Evolutionary conservation across 2,797 vertebrate genomes (phyloP), one percentile per base, ranked within the genome.

Genomic region (Hypotaenidia okinawae): DNA sequence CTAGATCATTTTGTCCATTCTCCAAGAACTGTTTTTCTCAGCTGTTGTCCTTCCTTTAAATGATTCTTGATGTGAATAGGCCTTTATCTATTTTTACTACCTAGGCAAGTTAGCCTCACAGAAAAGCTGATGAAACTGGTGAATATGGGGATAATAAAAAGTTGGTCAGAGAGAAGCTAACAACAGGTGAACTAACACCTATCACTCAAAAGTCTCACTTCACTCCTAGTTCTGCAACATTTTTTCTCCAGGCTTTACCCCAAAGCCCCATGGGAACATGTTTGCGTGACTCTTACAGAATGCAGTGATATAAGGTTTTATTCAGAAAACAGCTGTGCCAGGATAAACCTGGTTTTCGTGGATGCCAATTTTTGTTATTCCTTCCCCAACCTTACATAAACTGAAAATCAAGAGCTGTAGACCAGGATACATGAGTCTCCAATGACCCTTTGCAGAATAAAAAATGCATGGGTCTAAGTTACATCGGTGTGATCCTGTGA

Each of bases 281-380:
- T 35, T 82, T 15, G 6, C 72, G 63, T 66, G 55, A 52, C 43
- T 88, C 18, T 30, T 82, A 73, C 45, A 59, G 85, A 68, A 66
- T 61, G 49, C 5, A 25, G 17, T 61, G 91, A 86, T n/a, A 80
- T 66, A 76, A 88, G 30, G 67, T 79, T 93, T 96, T 87, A 78
- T 85, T 95, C 89, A 88, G 89, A 96, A 94, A 21, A n/a, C 32
- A 73, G 27, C 13, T 43, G 17, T 78, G 10, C 30, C n/a, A 68
- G 24, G 19, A 75, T 94, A 88, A 95, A 95, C 70, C n/a, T 94
- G 32, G 66, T 76, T 97, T 62, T 78, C 51, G 19, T 77, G 68
- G 79, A 91, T 69, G 35, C 6, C 54, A 74, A 67, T 82, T 74
- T 70, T 67, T 43, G 11, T 30, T 79, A 33, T n/a, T 68, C 13